Base-by-base conservation (phyloP, 2,797 vertebrate species). In the Pseudochaenichthys georgianus region DNA sequence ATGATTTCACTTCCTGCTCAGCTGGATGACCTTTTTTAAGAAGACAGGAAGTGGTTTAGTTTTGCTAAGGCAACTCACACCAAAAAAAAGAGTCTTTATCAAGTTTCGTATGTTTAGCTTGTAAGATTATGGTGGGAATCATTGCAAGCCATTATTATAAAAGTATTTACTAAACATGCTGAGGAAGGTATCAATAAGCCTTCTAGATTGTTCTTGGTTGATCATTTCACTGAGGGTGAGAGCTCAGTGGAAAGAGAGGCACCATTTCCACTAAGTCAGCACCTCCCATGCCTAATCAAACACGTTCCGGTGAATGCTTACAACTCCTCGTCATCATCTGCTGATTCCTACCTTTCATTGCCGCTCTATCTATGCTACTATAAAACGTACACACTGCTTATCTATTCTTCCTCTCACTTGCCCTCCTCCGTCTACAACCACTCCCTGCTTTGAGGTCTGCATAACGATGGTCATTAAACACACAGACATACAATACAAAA, bases 1-100 rank as follows among this genome's bases (percentile, higher is more conserved):
- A 45, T 3, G 28, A 66, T 66, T 54, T 21, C 19, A 79, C 75
- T 86, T 89, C 85, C 78, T 85, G 83, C 73, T 86, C 23, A 78
- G 63, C 63, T 75, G 60, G 65, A 85, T 83, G 66, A 64, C 34
- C 23, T 70, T 9, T 28, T 4, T 66, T 41, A 73, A 78, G 74
- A 83, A 79, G 77, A 73, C 87, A 92, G 92, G 91, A 94, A 92
- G 90, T 89, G 90, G 91, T 86, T 90, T 48, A 61, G 19, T 9
- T 62, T 55, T 55, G 57, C 64, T 72, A 60, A 72, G 52, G 41
- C 42, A 66, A 52, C 16, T 57, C 42, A 64, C 48, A 59, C 45
- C 23, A 23, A 38, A 38, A 9, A 3, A 77, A 17, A 52, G 1
- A 60, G 5, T 15, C 12, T 61, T 72, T 17, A 50, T 48, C 15